phyloP scores from a whole-genome alignment of 30 jellyfish, hydroid and myxozoan genomes.

The Pseudorhiza aurosa region DNA sequence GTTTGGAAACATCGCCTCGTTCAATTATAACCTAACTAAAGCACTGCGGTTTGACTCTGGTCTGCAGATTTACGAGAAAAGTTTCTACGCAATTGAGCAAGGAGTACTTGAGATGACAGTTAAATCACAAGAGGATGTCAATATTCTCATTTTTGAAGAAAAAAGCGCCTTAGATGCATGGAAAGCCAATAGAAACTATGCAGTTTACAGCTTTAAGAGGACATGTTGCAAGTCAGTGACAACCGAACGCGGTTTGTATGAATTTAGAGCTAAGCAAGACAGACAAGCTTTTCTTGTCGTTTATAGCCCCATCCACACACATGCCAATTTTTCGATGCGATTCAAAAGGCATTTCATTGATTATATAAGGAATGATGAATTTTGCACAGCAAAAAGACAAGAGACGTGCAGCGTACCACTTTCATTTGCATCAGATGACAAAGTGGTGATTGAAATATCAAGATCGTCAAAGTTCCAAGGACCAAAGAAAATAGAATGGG shows the following conservation, averaged over 20 bases:
- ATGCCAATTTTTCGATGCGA: slow-evolving; percentile 7
- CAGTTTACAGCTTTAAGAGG: slow-evolving; percentile 28
- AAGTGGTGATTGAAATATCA: slow-evolving; percentile 69
- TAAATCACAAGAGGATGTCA: slow-evolving; percentile 28
- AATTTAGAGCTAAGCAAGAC: slow-evolving; percentile 47
- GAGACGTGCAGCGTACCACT: slow-evolving; percentile 58
- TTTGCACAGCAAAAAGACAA: slow-evolving; percentile 33
- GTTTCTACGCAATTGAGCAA: slow-evolving; percentile 38
- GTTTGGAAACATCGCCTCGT: slow-evolving; percentile 15
- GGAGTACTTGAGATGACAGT: slow-evolving; percentile 46
- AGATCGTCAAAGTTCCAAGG: background rate
- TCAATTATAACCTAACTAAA: slow-evolving; percentile 10
- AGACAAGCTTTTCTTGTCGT: slow-evolving; percentile 33
- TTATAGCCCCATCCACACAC: background rate
- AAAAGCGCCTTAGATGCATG: slow-evolving; percentile 44
- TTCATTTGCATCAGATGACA: slow-evolving; percentile 62
- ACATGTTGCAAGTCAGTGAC: slow-evolving; percentile 55
- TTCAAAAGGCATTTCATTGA: slow-evolving; percentile 41
- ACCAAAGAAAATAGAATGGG: slow-evolving; percentile 40
- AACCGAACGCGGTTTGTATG: slow-evolving; percentile 34
- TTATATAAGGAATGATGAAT: slow-evolving; percentile 10
- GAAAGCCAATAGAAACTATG: slow-evolving; percentile 59
- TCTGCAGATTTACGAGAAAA: slow-evolving; percentile 17
- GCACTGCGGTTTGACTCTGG: slow-evolving; percentile 7
- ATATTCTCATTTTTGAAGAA: slow-evolving; percentile 42